Base-by-base conservation (phyloP, 2,888 invertebrate genomes). In the Zhengitettix transpicula region DNA sequence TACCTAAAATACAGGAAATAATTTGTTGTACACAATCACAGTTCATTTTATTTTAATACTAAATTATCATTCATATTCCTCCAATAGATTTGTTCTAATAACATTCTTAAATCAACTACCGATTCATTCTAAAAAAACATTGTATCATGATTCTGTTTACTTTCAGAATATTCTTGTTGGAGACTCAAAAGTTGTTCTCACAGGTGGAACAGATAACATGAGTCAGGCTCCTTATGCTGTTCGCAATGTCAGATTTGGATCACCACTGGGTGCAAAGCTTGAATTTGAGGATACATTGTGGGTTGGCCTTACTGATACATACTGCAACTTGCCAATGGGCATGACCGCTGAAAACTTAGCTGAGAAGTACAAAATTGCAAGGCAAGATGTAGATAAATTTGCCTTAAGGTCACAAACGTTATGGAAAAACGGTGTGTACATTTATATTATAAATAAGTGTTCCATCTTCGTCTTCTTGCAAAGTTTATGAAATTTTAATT, bases 191-290 rank as follows among this genome's bases (percentile, higher is more conserved):
- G 82, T 98, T 60, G 88, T 89, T 1, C 72, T 98, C 44, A 87
- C 94, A 40, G 97, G 96, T 55, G 97, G 98, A 0, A 83, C 87
- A 5, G 98, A 99, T 70, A 97, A 88, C 73, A 98, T 99, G 98
- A 92, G 92, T 2, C 88, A 91, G 72, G 78, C 87, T 1, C 98
- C 98, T 0, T 94, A 87, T 73, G 81, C 86, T 1, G 87, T 90
- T 0, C 80, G 96, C 57, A 84, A 86, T 66, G 77, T 90, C 8
- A 80, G 98, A 40, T 98, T 93, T 75, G 98, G 98, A 2, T 87
- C 92, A 11, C 79, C 81, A 0, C 76, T 98, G 1, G 97, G 97
- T 0, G 73, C 75, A 28, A 85, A 82, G 66, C 80, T 84, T 60
- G 78, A 81, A 64, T 78, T 96, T 65, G 96, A 97, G 72, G 97